Evolutionary conservation across 1,140 invertebrate species (phyloP).

Genomic region (Amphibalanus amphitrite): DNA sequence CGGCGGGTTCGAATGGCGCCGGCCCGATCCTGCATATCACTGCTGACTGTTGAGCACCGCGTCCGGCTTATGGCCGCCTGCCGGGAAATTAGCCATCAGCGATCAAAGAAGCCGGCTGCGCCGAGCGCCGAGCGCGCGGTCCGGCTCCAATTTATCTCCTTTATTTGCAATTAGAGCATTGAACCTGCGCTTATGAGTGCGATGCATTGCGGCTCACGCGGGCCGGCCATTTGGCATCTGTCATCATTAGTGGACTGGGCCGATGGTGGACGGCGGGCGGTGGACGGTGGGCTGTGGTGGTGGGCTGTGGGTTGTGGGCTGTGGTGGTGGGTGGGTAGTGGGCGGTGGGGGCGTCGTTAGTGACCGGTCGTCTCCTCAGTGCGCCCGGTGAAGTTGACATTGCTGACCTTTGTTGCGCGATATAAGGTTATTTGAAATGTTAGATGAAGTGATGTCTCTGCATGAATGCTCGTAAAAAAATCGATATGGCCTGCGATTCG

Average conservation of each 20-base stretch:
- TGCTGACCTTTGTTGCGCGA: no score
- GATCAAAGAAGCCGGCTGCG: not conserved
- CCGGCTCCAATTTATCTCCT: not conserved
- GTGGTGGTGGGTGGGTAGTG: no score
- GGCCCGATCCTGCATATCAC: not conserved
- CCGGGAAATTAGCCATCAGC: not conserved
- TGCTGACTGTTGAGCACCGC: not conserved
- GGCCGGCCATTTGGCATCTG: not conserved
- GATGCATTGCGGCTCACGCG: not conserved
- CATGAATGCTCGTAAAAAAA: no score
- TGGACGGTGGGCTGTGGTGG: no score
- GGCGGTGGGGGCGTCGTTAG: not conserved
- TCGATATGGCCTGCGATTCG: no score
- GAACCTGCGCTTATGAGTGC: not conserved
- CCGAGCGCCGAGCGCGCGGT: no score
- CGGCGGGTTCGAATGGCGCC: not conserved
- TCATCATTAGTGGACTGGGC: not conserved
- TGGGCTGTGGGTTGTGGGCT: no score
- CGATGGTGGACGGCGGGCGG: no score
- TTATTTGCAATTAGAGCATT: constrained; percentile 1
- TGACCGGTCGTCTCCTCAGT: no score
- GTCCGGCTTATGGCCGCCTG: not conserved
- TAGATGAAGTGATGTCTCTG: no score
- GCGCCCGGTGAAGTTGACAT: no score
- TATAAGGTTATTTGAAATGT: no score